Conservation (phyloP, 2,888 invertebrate genomes). For the Nezara viridula region DNA sequence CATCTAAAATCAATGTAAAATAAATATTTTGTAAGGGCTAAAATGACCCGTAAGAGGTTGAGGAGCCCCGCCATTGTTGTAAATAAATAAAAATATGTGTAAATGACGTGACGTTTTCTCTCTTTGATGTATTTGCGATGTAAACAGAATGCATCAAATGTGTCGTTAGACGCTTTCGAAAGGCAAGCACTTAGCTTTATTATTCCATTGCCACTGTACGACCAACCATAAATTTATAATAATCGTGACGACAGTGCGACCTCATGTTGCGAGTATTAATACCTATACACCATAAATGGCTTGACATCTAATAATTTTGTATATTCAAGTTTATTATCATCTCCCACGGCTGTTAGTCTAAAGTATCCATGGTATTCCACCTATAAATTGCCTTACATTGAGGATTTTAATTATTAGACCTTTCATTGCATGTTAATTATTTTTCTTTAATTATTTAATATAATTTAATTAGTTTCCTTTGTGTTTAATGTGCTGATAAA, state of each 20-base stretch:
- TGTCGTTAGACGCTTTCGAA: background rate
- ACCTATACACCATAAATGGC: background rate
- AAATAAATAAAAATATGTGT: no score
- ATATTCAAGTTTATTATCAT: background rate
- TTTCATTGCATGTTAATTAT: background rate
- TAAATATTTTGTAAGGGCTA: no score
- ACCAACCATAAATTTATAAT: background rate
- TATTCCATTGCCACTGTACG: background rate
- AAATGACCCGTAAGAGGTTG: no score
- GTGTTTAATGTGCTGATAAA: no score
- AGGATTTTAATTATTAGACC: background rate
- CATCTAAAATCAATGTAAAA: no score
- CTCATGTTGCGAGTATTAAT: background rate
- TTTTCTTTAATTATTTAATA: no score
- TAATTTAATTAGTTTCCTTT: no score
- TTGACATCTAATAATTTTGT: background rate
- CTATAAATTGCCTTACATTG: background rate
- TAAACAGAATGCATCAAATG: background rate
- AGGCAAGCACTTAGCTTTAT: background rate
- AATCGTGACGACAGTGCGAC: background rate
- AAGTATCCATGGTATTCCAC: background rate
- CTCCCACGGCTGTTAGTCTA: background rate
- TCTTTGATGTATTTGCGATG: background rate
- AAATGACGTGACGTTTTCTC: no score
- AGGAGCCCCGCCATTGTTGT: no score